Base-by-base conservation (phyloP, 2,888 invertebrate species). In the Pristionchus mayeri region DNA sequence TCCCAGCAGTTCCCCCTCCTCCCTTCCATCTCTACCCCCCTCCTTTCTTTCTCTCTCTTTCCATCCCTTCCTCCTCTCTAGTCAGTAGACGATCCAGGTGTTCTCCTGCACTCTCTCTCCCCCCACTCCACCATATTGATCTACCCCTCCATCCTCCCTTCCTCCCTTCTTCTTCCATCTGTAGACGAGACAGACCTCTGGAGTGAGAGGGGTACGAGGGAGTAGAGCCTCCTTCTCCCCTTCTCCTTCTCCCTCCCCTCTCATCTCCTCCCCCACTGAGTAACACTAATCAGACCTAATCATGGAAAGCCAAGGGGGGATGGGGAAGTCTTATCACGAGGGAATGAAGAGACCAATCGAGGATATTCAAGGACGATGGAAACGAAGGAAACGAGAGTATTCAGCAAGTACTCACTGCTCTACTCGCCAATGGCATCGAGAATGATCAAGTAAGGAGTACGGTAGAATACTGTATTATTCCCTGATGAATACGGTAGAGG, bases 141-240 rank as follows among this genome's bases (percentile, higher is more conserved):
- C 57, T n/a, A n/a, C n/a, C n/a, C n/a, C n/a, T n/a, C n/a, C n/a
- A n/a, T n/a, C n/a, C 63, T 34, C 63, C 50, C 37, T 54, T n/a
- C 37, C 21, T 80, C 81, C 79, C 50, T 79, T 60, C 48, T 60
- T 24, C 40, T 11, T 81, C 81, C 79, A 79, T 79, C 79, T 79
- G 40, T 44, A 79, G 79, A 50, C 24, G 67, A 37, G 67, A 18
- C 67, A 67, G 24, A 21, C 81, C 30, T 60, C 81, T 81, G 54
- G 67, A 13, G 37, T 24, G 57, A 24, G 7, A 24, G 57, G 67
- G 67, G 37, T 34, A 67, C 27, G 67, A 67, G 67, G 37, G 67
- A 67, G 67, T 67, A 37, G 34, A 67, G 34, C 81, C 63, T 44
- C 60, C 30, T 24, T 81, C 81, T n/a, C 63, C 60, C 37, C 52